Percentiles rank a stretch among this genome's conserved stretches.
phyloP scores from a whole-genome alignment of 2,113 vertebrate genomes.

The Orientallactaga bullata region DNA sequence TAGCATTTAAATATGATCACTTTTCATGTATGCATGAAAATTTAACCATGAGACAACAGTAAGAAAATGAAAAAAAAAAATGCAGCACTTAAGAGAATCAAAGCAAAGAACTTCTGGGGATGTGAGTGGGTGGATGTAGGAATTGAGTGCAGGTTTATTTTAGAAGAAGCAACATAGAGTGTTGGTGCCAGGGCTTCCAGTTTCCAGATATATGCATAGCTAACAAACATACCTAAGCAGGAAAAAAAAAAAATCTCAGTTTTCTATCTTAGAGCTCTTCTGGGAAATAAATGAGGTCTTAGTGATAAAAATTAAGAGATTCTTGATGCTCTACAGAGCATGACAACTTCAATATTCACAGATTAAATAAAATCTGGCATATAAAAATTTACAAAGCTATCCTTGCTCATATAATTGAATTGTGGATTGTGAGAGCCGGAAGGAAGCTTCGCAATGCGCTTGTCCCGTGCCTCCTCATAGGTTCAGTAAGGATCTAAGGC shows the following conservation, averaged over 20 bases:
- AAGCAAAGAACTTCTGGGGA: background rate
- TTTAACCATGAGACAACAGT: background rate
- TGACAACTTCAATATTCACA: conserved; percentile 54
- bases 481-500: background rate
- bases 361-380: background rate
- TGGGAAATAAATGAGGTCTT: conserved; percentile 62
- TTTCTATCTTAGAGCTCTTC: conserved; percentile 45
- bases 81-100: background rate
- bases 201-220: background rate
- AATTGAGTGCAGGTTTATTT: background rate
- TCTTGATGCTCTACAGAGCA: conserved; percentile 40
- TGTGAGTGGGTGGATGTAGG: background rate
- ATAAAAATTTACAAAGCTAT: conserved; percentile 38
- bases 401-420: conserved; percentile 2
- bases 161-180: background rate
- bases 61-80: background rate
- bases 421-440: background rate
- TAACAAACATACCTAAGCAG: background rate
- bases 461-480: background rate
- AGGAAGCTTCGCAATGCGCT: background rate
- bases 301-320: conserved; percentile 53
- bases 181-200: background rate
- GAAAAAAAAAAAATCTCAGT: background rate
- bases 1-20: background rate
- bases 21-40: conserved; percentile 24